Percentiles rank a stretch among this genome's conserved stretches.
phyloP scores from a whole-genome alignment of 1,140 invertebrate species.

The Batillaria attramentaria region DNA sequence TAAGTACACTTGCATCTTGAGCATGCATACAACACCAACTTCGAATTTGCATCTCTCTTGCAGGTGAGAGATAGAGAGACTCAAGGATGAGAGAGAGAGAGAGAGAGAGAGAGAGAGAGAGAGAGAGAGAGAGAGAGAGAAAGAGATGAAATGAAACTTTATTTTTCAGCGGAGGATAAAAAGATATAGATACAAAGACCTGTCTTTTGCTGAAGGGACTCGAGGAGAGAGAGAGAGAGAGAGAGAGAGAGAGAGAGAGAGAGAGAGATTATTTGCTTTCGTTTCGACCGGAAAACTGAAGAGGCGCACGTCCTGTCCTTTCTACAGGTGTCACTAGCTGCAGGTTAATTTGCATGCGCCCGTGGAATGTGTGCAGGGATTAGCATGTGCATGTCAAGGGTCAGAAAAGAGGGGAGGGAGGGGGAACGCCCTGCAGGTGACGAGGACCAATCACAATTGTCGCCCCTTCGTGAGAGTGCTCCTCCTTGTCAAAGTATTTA shows the following conservation, averaged over 20 bases:
- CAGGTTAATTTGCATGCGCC: constrained; percentile 25
- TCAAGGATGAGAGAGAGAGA: background rate
- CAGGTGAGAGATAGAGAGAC: background rate
- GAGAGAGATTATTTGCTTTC: background rate
- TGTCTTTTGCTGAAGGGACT: background rate
- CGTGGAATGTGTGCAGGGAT: constrained; percentile 19
- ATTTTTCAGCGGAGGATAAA: background rate
- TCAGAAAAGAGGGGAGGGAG: background rate
- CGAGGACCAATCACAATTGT: background rate
- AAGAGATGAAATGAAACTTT: background rate
- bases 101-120: constrained; percentile 2
- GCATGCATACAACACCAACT: no score
- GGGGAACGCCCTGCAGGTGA: no score
- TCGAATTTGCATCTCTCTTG: no score
- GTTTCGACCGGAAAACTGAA: background rate
- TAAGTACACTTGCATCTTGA: no score
- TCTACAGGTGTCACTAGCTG: constrained; percentile 5
- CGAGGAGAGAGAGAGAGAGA: background rate
- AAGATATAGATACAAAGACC: background rate
- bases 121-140: background rate
- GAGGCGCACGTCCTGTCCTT: background rate
- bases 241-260: background rate
- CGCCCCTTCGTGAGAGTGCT: no score
- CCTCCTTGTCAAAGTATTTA: no score
- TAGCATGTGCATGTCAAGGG: constrained; percentile 24